Evolutionary conservation across 2,888 invertebrate genomes (phyloP).

Genomic region (Bedellia somnulentella): DNA sequence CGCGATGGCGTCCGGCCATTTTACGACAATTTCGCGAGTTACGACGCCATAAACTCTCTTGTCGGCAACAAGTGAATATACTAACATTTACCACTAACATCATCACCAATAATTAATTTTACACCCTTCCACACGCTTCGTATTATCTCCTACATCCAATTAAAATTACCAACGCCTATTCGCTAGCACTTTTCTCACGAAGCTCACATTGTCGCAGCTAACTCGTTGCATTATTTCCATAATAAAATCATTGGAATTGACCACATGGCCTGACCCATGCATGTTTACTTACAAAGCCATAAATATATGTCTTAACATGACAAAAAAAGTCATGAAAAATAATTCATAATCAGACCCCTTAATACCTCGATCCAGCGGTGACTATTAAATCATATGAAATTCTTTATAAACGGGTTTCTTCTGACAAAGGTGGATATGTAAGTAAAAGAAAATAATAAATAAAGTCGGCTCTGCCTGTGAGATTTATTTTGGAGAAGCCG

Average conservation of each 20-base stretch:
- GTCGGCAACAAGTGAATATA: constrained; percentile 26
- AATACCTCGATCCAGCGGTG: constrained; percentile 21
- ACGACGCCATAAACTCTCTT: constrained; percentile 32
- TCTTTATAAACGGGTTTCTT: constrained; percentile 37
- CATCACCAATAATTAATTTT: too few species aligned
- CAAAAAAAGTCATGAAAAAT: constrained; percentile 29
- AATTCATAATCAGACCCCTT: constrained; percentile 47
- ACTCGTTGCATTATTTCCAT: too few species aligned
- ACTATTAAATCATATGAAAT: constrained; percentile 44
- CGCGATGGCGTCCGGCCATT: constrained; percentile 30
- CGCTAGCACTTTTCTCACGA: too few species aligned
- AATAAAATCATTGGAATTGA: too few species aligned
- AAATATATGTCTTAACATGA: constrained; percentile 47
- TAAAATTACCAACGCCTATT: too few species aligned
- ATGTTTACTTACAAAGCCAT: constrained; percentile 24
- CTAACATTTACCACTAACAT: constrained; percentile 22
- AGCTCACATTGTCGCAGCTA: too few species aligned
- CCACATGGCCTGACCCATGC: constrained; percentile 20
- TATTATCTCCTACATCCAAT: too few species aligned
- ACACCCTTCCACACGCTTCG: too few species aligned
- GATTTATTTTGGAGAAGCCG: constrained; percentile 58
- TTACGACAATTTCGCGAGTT: constrained; percentile 37
- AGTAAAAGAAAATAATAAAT: constrained; percentile 57
- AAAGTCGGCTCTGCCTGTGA: constrained; percentile 41
- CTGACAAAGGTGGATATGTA: constrained; percentile 36